These are phyloP conservation scores for Drepana falcataria DNA, from an alignment of 2,888 invertebrate species.

Conservation along the genomic window DNA sequence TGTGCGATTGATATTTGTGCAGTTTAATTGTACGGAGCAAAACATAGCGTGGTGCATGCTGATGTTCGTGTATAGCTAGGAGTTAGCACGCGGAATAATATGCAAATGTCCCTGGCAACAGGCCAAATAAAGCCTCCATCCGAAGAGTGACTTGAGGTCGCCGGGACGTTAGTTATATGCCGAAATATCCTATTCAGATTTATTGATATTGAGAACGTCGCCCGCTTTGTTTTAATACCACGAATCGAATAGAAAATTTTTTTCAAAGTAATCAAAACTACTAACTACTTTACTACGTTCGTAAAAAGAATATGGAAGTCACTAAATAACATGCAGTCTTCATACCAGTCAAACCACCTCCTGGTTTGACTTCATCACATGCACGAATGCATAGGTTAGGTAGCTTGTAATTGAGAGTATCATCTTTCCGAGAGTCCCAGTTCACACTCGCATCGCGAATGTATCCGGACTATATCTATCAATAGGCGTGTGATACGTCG, in stretches of 20 bases:
- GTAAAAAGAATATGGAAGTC: too few species aligned
- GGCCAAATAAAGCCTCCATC: constrained; percentile 55
- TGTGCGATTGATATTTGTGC: constrained; percentile 10
- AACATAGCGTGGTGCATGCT: constrained; percentile 1
- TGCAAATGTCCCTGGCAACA: constrained; percentile 58
- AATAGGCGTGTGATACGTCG: too few species aligned
- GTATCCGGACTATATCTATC: too few species aligned
- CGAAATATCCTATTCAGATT: constrained; percentile 51
- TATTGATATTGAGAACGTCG: constrained; percentile 31
- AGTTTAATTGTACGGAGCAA: constrained; percentile 7
- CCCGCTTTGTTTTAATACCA: constrained; percentile 9
- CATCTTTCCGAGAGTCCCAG: too few species aligned
- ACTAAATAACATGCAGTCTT: too few species aligned
- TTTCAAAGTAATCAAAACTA: too few species aligned
- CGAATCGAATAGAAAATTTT: neutral
- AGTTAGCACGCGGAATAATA: constrained; percentile 30
- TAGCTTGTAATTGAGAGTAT: too few species aligned
- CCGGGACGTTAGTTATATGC: constrained; percentile 33
- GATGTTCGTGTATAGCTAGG: constrained; percentile 14
- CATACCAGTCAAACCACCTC: too few species aligned
- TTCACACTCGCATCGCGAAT: too few species aligned
- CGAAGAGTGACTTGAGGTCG: constrained; percentile 39
- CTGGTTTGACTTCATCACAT: too few species aligned
- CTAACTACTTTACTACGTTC: too few species aligned
- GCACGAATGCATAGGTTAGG: too few species aligned